Evolutionary conservation across 2,797 vertebrate species (phyloP).

Genomic region (Poliocrania exsul): DNA sequence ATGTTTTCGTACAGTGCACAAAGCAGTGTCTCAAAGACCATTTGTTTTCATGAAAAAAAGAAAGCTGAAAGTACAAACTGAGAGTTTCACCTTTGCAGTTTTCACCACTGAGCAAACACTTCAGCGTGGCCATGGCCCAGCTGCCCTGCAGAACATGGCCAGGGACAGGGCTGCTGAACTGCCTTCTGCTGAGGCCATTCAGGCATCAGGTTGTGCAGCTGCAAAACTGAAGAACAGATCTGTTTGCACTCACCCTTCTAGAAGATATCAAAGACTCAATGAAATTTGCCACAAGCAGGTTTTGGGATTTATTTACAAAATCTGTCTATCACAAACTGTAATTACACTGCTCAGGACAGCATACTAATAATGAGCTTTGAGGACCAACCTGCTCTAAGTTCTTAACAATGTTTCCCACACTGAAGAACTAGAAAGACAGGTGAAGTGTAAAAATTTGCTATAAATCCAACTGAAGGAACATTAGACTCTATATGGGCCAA

Average conservation of each 20-base stretch:
- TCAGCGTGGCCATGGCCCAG: fast-evolving
- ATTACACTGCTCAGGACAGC: neutral
- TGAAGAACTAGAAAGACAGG: neutral
- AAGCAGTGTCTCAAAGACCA: neutral
- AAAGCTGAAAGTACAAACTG: neutral
- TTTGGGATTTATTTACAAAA: neutral
- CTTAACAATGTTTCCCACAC: neutral
- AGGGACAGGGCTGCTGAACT: fast-evolving
- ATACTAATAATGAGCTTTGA: neutral
- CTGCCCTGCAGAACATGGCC: fast-evolving
- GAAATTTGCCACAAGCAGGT: neutral
- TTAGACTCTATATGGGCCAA: neutral
- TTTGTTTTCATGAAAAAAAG: neutral
- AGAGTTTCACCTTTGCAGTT: neutral
- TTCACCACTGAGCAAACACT: fast-evolving
- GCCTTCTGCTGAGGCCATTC: neutral
- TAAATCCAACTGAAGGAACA: neutral
- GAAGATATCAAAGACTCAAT: neutral
- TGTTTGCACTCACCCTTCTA: neutral
- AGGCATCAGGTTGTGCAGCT: neutral
- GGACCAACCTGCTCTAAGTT: neutral
- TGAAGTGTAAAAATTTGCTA: neutral
- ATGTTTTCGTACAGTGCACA: fast-evolving
- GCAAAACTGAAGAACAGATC: neutral
- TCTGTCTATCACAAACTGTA: neutral